Conservation (phyloP, 2,113 vertebrate genomes). For the Corvus hawaiiensis region DNA sequence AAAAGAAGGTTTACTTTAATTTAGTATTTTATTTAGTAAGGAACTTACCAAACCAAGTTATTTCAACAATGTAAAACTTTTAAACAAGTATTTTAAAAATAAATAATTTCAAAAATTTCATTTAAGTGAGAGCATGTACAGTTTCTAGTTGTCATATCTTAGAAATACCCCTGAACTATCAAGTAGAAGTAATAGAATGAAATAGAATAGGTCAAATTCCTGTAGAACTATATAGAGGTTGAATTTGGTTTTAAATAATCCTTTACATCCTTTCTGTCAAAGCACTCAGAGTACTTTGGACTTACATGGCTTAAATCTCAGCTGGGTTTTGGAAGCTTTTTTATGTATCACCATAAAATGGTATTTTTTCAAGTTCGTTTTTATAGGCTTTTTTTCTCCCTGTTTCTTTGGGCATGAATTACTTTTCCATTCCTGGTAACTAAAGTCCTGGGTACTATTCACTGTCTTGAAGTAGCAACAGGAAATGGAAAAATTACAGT, state of each 20-base stretch:
- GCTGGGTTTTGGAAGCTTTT: slow-evolving; percentile 15
- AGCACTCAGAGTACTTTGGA: slow-evolving; percentile 17
- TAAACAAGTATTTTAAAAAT: not conserved
- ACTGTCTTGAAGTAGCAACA: not conserved
- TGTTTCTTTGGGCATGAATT: slow-evolving; percentile 39
- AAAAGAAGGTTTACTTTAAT: not conserved
- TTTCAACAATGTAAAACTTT: not conserved
- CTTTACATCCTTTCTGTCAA: slow-evolving; percentile 31
- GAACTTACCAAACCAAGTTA: not conserved
- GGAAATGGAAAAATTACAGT: slow-evolving; percentile 2
- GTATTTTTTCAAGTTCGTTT: not conserved
- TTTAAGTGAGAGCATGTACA: not conserved
- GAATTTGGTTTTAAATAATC: slow-evolving; percentile 28
- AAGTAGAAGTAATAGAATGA: not conserved
- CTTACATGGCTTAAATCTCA: slow-evolving; percentile 17
- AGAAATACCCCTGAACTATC: not conserved
- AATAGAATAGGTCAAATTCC: not conserved
- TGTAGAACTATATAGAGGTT: not conserved
- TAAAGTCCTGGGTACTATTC: slow-evolving; percentile 15
- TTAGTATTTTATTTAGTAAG: not conserved
- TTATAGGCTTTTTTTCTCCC: not conserved
- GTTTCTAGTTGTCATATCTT: not conserved
- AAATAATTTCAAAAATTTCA: not conserved
- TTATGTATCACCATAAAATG: slow-evolving; percentile 12
- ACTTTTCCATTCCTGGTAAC: slow-evolving; percentile 18